phyloP scores from a whole-genome alignment of 2,113 vertebrate species.

The Silurus glanis region DNA sequence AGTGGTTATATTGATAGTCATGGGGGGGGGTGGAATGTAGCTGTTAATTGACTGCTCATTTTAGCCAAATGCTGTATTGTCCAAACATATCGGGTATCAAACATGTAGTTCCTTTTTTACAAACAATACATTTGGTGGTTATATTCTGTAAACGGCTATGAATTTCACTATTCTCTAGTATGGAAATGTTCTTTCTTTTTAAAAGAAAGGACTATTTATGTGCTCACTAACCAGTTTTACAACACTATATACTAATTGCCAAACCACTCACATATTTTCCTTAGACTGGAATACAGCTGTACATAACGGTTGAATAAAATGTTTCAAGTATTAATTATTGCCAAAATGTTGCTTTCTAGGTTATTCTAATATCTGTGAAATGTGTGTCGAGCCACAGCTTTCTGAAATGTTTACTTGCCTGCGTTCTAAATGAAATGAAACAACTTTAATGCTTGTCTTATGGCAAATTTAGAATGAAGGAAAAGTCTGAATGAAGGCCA shows the following conservation, averaged over 20 bases:
- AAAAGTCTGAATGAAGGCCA: constrained; percentile 1
- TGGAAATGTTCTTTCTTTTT: constrained; percentile 1
- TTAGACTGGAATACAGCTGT: not conserved
- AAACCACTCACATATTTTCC: constrained; percentile 10
- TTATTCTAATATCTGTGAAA: constrained; percentile 3
- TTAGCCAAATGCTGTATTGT: constrained; percentile 13
- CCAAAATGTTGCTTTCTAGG: not conserved
- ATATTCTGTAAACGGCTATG: not conserved
- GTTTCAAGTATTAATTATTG: not conserved
- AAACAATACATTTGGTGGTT: not conserved
- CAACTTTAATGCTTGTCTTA: constrained; percentile 7
- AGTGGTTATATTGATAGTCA: constrained; percentile 8
- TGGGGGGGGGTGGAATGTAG: not conserved
- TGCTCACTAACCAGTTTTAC: not conserved
- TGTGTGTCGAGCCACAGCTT: not conserved
- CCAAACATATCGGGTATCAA: constrained; percentile 4
- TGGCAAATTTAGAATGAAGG: constrained; percentile 27
- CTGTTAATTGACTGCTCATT: constrained; percentile 9
- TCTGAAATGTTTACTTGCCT: not conserved
- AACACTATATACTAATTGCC: not conserved
- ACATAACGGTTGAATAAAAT: not conserved
- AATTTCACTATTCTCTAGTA: not conserved
- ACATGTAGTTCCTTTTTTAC: not conserved
- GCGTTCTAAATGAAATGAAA: not conserved
- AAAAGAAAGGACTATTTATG: not conserved